These are phyloP conservation scores for Xestia rhomboidea DNA, from an alignment of 2,888 invertebrate species.

Conservation along the genomic window DNA sequence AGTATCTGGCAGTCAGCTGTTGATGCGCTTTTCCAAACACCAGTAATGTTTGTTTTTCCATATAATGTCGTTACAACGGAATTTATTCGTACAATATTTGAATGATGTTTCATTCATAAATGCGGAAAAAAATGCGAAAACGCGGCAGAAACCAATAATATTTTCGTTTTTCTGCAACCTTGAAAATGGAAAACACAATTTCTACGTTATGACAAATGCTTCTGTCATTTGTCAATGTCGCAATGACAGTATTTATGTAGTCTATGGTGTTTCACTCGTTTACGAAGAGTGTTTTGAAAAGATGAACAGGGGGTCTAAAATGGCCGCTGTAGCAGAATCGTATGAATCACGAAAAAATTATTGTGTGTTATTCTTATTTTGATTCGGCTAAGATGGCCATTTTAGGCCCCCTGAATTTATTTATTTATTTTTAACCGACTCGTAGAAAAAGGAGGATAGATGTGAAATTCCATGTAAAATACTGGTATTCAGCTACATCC, in stretches of 20 bases:
- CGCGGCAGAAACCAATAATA: conserved; percentile 2
- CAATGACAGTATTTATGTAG: neutral
- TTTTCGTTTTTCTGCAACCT: conserved; percentile 21
- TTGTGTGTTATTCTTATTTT: too few relatives aligned
- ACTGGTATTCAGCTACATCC: too few relatives aligned
- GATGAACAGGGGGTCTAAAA: too few relatives aligned
- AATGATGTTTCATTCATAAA: conserved; percentile 39
- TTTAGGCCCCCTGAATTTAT: too few relatives aligned
- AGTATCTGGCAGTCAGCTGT: conserved; percentile 53
- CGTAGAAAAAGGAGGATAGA: neutral
- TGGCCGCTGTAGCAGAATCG: too few relatives aligned
- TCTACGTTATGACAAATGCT: conserved; percentile 7
- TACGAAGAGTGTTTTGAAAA: conserved; percentile 2
- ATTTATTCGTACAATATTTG: neutral
- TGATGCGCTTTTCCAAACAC: conserved; percentile 19
- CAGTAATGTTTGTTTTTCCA: conserved; percentile 11
- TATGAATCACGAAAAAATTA: too few relatives aligned
- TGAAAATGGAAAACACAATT: conserved; percentile 27
- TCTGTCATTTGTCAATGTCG: conserved; percentile 14
- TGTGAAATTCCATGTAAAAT: too few relatives aligned
- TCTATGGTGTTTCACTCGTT: conserved; percentile 4
- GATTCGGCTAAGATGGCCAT: too few relatives aligned
- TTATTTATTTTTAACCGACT: neutral
- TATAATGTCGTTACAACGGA: neutral
- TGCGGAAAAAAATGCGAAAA: neutral